Conservation (phyloP, 2,797 vertebrate species). For the Enteromius radiatus region DNA sequence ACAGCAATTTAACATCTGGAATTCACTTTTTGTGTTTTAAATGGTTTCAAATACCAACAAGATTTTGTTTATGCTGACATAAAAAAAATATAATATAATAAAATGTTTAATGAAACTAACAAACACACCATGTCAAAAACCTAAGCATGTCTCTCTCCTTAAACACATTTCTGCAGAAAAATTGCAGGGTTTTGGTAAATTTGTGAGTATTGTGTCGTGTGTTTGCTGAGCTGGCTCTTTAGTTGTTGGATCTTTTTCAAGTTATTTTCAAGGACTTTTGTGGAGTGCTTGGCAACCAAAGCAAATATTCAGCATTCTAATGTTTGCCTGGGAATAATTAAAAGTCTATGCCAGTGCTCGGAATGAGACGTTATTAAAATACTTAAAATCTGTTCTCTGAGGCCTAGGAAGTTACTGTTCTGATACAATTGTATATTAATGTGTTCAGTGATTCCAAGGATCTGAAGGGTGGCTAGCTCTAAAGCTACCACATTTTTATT, state of each 20-base stretch:
- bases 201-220: slow-evolving; percentile 16
- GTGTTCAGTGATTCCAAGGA: slow-evolving; percentile 56
- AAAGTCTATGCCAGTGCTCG: slow-evolving; percentile 64
- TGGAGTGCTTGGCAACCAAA: slow-evolving; percentile 61
- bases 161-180: slow-evolving; percentile 34
- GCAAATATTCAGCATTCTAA: slow-evolving; percentile 64
- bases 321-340: slow-evolving; percentile 72
- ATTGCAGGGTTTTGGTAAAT: slow-evolving; percentile 5
- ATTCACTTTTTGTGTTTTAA: background rate
- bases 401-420: slow-evolving; percentile 53
- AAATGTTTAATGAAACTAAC: background rate
- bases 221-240: slow-evolving; percentile 40
- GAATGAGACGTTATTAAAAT: slow-evolving; percentile 67
- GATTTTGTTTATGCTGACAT: background rate
- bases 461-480: background rate
- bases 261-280: slow-evolving; percentile 63
- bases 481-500: background rate
- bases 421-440: slow-evolving; percentile 53
- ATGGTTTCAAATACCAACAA: background rate
- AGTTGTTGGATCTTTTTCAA: slow-evolving; percentile 61
- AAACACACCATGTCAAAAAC: background rate
- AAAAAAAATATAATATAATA: background rate
- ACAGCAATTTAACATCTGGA: background rate
- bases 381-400: slow-evolving; percentile 61
- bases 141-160: slow-evolving; percentile 28